Evolutionary conservation across 2,113 vertebrate species (phyloP).

Genomic region (Capreolus pygargus): DNA sequence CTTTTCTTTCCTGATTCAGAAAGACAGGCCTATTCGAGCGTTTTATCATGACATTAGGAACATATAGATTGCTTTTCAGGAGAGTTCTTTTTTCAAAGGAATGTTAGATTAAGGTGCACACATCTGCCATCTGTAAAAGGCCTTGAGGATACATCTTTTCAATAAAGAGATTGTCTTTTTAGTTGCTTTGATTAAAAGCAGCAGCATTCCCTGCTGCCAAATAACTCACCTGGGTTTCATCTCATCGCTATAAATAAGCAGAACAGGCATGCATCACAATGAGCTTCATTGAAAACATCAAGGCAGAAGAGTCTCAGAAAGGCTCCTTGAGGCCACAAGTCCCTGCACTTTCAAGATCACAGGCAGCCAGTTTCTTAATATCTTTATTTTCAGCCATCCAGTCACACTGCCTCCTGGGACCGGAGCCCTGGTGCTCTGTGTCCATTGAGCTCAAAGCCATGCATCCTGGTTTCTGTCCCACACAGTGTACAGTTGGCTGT

Average conservation of each 20-base stretch:
- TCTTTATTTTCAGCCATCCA: not conserved
- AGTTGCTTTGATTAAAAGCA: slow-evolving; percentile 69
- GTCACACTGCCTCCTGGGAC: not conserved
- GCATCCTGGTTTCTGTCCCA: not conserved
- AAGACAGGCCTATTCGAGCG: not conserved
- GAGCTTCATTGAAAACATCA: not conserved
- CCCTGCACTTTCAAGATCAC: not conserved
- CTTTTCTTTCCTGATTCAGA: not conserved
- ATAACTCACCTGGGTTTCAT: slow-evolving; percentile 43
- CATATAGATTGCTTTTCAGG: slow-evolving; percentile 14
- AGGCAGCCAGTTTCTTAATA: not conserved
- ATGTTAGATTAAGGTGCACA: slow-evolving; percentile 7
- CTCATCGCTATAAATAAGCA: not conserved
- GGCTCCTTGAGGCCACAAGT: not conserved
- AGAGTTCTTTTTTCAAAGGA: slow-evolving; percentile 16
- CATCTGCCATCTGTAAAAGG: slow-evolving; percentile 33
- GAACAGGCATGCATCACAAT: not conserved
- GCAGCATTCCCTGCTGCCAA: slow-evolving; percentile 41
- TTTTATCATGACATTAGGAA: slow-evolving; percentile 40
- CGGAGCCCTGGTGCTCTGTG: not conserved
- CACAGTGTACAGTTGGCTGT: fast-evolving
- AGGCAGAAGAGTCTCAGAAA: not conserved
- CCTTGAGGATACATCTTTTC: slow-evolving; percentile 49
- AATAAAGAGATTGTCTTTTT: slow-evolving; percentile 50
- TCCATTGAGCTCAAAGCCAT: fast-evolving